A percentile compares a stretch with the other conserved stretches of the same genome.
phyloP scores from a whole-genome alignment of 2,113 vertebrate species.

The Mus spicilegus region DNA sequence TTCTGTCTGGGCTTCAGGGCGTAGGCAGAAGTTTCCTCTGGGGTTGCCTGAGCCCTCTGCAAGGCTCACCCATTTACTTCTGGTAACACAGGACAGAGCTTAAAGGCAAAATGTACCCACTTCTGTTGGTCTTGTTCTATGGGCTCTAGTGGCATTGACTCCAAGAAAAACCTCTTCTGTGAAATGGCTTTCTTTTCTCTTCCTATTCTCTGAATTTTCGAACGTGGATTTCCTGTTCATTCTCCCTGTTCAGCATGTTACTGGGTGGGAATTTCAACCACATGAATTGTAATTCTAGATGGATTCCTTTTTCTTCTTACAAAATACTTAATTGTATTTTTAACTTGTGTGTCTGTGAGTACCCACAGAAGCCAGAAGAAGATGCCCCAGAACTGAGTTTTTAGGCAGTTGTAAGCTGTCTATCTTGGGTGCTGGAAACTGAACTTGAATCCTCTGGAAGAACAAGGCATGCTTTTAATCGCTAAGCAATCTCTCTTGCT shows the following conservation, averaged over 20 bases:
- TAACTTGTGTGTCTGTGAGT: background rate
- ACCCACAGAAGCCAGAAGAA: background rate
- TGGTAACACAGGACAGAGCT: background rate
- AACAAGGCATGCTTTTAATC: background rate
- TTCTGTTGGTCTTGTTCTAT: conserved; percentile 19
- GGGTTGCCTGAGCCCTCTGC: conserved; percentile 42
- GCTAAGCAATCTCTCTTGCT: background rate
- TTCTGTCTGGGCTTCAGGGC: background rate
- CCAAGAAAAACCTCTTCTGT: conserved; percentile 12
- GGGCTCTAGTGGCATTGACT: conserved; percentile 11
- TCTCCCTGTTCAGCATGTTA: background rate
- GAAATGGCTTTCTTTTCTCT: background rate
- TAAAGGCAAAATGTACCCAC: conserved; percentile 16
- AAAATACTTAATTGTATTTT: background rate
- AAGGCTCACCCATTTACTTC: conserved; percentile 25
- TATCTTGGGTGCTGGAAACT: background rate
- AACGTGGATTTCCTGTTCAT: background rate
- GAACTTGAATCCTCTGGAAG: background rate
- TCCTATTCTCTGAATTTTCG: background rate
- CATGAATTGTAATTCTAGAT: background rate
- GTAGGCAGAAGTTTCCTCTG: conserved; percentile 58
- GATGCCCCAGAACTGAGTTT: background rate
- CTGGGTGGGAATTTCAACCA: background rate
- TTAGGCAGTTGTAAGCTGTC: too few species aligned
- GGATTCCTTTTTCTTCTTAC: background rate